Evolutionary conservation across 1,140 invertebrate genomes (phyloP).

Genomic region (Apolygus lucorum): DNA sequence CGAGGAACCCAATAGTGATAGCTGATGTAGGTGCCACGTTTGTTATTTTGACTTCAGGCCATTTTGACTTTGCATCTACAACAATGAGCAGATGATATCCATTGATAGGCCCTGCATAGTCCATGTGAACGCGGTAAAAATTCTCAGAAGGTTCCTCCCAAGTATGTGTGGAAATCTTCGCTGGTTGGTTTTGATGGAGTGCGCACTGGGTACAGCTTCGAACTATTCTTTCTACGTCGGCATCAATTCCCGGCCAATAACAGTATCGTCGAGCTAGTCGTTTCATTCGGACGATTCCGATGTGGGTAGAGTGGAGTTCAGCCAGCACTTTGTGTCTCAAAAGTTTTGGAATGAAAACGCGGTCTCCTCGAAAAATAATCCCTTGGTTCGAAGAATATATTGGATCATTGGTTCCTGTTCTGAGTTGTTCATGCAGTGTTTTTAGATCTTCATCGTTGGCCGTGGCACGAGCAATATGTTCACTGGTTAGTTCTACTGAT

Average conservation of each 20-base stretch:
- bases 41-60: neutral
- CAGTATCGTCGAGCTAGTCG: constrained; percentile 35
- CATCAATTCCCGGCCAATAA: constrained; percentile 39
- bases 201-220: neutral
- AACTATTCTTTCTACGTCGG: constrained; percentile 20
- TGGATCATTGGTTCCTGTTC: too few species aligned
- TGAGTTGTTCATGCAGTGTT: neutral
- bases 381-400: too few species aligned
- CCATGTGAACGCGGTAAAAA: too few species aligned
- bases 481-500: neutral
- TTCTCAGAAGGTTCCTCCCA: neutral
- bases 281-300: constrained; percentile 40
- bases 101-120: neutral
- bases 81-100: neutral
- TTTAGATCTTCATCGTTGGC: neutral
- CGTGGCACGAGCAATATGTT: neutral
- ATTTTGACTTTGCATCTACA: neutral
- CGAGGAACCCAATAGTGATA: neutral
- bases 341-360: too few species aligned
- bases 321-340: constrained; percentile 29
- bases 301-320: too few species aligned
- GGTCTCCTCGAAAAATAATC: neutral
- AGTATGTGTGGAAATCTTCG: neutral
- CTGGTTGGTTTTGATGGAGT: neutral
- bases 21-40: neutral